phyloP scores from a whole-genome alignment of 2,888 invertebrate genomes.

The Gari tellinella region DNA sequence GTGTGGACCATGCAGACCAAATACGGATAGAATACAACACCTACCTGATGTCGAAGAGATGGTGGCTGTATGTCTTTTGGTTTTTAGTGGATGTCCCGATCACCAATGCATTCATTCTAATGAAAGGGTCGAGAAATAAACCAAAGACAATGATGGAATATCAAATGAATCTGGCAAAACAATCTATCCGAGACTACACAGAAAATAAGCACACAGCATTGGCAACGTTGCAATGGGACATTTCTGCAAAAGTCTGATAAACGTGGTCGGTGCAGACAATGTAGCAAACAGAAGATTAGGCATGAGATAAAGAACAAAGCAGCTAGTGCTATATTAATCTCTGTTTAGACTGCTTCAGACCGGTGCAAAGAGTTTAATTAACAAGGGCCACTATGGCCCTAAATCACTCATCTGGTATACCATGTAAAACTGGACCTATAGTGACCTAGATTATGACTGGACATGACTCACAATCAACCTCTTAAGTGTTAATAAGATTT shows the following conservation, averaged over 20 bases:
- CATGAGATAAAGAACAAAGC: background rate
- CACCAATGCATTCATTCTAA: background rate
- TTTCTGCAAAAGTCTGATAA: no score
- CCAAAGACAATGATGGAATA: background rate
- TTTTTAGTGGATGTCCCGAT: background rate
- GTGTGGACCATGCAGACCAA: slow-evolving; percentile 45
- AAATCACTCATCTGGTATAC: no score
- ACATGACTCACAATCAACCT: no score
- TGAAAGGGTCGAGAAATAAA: background rate
- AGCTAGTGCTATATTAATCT: slow-evolving; percentile 1
- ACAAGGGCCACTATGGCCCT: no score
- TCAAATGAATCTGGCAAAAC: no score
- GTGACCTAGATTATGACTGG: no score
- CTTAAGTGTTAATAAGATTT: no score
- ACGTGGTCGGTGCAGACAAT: no score
- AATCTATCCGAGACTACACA: no score
- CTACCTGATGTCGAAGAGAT: background rate
- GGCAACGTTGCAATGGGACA: no score
- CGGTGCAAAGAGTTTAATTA: background rate
- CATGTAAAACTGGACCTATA: no score
- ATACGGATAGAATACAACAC: slow-evolving; percentile 25
- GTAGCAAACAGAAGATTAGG: background rate
- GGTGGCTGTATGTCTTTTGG: slow-evolving; percentile 5
- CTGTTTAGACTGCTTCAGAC: background rate
- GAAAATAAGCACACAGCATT: no score